Conservation (phyloP, 2,113 vertebrate species). For the Archilochus colubris region DNA sequence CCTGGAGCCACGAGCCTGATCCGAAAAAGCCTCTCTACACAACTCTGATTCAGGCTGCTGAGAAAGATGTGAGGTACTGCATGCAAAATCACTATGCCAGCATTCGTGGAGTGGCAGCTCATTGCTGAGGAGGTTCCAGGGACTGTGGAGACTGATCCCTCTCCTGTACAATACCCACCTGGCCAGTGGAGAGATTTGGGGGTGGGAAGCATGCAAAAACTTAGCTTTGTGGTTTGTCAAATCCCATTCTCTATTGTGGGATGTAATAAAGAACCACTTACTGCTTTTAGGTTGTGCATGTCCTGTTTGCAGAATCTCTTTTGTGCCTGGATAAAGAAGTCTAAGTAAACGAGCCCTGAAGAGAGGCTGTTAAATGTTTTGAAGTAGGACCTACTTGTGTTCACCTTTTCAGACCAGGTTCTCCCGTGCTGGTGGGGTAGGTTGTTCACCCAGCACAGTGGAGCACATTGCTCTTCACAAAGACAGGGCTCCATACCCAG, state of each 20-base stretch:
- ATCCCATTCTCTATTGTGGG: background rate
- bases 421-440: background rate
- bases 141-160: fast-evolving
- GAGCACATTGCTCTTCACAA: background rate
- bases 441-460: background rate
- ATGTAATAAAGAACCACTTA: fast-evolving
- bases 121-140: background rate
- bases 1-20: background rate
- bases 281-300: background rate
- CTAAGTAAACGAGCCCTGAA: background rate
- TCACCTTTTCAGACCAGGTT: background rate
- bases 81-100: fast-evolving
- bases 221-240: background rate
- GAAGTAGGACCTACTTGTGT: background rate
- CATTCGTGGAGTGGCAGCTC: fast-evolving
- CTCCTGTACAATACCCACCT: fast-evolving
- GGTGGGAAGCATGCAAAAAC: background rate
- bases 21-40: fast-evolving
- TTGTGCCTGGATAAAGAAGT: background rate
- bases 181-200: background rate
- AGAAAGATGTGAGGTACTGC: background rate
- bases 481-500: background rate
- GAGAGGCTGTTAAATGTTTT: background rate
- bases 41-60: background rate
- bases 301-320: background rate